Conservation (phyloP, 2,888 invertebrate genomes). For the Calliphora vomitoria region DNA sequence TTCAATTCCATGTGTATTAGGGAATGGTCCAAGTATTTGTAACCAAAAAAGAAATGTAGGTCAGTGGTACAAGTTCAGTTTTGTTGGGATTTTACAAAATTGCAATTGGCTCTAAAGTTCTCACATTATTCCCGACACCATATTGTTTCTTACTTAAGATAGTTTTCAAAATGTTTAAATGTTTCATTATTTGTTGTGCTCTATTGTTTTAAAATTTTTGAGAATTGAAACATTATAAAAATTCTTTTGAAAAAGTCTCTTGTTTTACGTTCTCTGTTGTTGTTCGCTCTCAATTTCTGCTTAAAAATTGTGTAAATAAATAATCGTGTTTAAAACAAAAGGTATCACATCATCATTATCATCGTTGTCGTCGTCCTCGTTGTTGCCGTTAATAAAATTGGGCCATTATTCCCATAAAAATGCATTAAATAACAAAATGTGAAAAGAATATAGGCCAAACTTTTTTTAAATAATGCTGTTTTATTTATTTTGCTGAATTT, state of each 20-base stretch:
- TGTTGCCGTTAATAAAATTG: slow-evolving; percentile 53
- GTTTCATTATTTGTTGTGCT: slow-evolving; percentile 5
- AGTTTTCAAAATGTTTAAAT: slow-evolving; percentile 16
- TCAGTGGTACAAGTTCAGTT: slow-evolving; percentile 84
- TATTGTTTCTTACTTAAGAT: background rate
- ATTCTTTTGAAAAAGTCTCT: background rate
- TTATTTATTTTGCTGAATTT: background rate
- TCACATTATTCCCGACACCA: slow-evolving; percentile 26
- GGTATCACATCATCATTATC: slow-evolving; percentile 4
- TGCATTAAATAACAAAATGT: slow-evolving; percentile 46
- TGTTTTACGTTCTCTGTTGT: slow-evolving; percentile 3
- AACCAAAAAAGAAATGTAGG: slow-evolving; percentile 76
- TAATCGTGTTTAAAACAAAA: slow-evolving; percentile 31
- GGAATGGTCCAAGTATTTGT: slow-evolving; percentile 25
- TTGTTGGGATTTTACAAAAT: slow-evolving; percentile 58
- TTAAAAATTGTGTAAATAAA: slow-evolving; percentile 37
- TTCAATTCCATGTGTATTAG: slow-evolving; percentile 9
- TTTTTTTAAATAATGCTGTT: background rate
- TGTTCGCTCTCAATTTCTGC: background rate
- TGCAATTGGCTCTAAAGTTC: slow-evolving; percentile 36
- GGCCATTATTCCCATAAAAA: slow-evolving; percentile 65
- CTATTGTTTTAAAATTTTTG: slow-evolving; percentile 13
- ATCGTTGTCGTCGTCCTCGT: background rate
- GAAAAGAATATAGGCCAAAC: slow-evolving; percentile 29
- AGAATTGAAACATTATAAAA: slow-evolving; percentile 31